These are phyloP conservation scores for Albula glossodonta DNA, from an alignment of 2,113 vertebrate genomes.

Conservation along the genomic window DNA sequence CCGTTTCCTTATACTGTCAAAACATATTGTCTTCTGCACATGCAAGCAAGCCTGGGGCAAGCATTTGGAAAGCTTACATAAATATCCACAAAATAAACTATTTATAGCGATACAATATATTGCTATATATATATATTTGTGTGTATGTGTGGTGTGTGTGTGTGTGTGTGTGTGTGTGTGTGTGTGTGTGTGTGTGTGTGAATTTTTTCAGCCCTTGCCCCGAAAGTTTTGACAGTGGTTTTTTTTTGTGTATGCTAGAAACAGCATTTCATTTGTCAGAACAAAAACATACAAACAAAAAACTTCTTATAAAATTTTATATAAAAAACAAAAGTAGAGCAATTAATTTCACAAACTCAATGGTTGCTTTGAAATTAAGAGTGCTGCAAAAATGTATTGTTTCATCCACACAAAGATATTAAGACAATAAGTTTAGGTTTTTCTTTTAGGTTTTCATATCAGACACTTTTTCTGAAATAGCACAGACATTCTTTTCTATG, in stretches of 20 bases:
- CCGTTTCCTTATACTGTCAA: background rate
- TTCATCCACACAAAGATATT: background rate
- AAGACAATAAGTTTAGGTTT: background rate
- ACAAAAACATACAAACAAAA: too few species aligned
- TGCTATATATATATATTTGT: too few species aligned
- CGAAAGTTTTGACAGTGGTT: background rate
- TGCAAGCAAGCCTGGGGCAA: background rate
- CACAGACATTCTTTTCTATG: background rate
- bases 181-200: background rate
- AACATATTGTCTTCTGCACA: background rate
- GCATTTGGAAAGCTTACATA: background rate
- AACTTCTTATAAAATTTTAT: background rate
- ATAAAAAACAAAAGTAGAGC: background rate
- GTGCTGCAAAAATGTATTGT: background rate
- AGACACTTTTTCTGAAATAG: too few species aligned
- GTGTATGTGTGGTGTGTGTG: too few species aligned
- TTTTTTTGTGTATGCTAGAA: background rate
- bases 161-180: background rate
- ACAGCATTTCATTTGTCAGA: constrained; percentile 1
- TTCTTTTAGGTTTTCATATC: too few species aligned
- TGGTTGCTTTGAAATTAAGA: background rate
- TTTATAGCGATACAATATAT: background rate
- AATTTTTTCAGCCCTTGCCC: background rate
- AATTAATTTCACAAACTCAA: background rate
- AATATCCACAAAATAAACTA: background rate